phyloP scores from a whole-genome alignment of 2,113 vertebrate genomes.

The Ictalurus furcatus region DNA sequence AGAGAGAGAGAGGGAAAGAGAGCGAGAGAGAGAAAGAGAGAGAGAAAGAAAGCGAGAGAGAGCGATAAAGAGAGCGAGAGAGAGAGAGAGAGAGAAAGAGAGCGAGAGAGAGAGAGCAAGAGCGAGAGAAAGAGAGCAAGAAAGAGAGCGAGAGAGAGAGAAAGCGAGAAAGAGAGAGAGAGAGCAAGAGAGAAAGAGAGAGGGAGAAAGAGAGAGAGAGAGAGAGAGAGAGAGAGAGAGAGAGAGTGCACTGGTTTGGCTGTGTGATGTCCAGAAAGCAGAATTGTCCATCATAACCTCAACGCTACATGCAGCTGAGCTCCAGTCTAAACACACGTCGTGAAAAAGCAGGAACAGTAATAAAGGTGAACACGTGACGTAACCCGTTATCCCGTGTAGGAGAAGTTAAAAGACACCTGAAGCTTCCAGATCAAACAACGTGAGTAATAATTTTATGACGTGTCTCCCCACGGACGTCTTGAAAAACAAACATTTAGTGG shows the following conservation, averaged over 20 bases:
- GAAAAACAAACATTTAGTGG: constrained; percentile 68
- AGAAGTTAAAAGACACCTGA: constrained; percentile 59
- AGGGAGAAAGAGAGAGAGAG: not conserved
- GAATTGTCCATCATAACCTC: constrained; percentile 24
- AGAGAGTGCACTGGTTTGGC: not conserved
- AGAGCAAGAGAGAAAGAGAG: not conserved
- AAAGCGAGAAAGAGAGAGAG: not conserved
- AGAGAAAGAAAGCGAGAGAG: not conserved
- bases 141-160: not conserved
- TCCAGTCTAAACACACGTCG: constrained; percentile 34
- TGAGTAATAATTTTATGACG: constrained; percentile 66
- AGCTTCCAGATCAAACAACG: constrained; percentile 62
- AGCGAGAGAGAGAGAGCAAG: not conserved
- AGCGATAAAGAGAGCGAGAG: not conserved
- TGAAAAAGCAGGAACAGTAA: constrained; percentile 26
- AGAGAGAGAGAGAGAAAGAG: not conserved
- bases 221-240: constrained; percentile 16
- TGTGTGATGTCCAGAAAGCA: not conserved
- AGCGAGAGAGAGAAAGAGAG: not conserved
- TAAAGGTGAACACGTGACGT: constrained; percentile 29
- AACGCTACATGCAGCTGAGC: constrained; percentile 24
- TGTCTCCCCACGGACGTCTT: constrained; percentile 71
- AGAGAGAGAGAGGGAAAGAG: not conserved
- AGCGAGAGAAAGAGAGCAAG: not conserved
- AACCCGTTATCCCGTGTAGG: constrained; percentile 1